Conservation (phyloP, 2,888 invertebrate genomes). For the Sinodicranocentrus sp. region DNA sequence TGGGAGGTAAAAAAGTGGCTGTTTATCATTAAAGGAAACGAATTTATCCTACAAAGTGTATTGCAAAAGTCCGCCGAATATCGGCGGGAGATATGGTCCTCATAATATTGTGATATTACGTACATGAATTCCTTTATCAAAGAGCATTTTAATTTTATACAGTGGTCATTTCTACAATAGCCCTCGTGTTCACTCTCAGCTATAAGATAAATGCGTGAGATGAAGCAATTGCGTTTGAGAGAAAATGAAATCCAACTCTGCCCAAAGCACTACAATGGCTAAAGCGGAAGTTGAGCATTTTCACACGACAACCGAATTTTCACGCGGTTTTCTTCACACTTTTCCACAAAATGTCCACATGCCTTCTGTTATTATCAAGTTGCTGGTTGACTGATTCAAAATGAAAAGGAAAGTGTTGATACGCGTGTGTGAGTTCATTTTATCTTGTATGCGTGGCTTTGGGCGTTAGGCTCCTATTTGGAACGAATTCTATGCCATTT, state of each 20-base stretch:
- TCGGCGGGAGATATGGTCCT: no score
- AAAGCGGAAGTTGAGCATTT: slow-evolving; percentile 25
- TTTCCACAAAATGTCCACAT: neutral
- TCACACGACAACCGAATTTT: slow-evolving; percentile 38
- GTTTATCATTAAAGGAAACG: slow-evolving; percentile 15
- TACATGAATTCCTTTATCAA: neutral
- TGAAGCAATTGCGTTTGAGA: neutral
- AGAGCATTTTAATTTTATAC: neutral
- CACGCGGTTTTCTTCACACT: slow-evolving; percentile 14
- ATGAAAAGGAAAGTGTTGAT: slow-evolving; percentile 37
- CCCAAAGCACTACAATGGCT: slow-evolving; percentile 4
- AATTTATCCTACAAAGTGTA: neutral
- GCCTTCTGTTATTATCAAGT: neutral
- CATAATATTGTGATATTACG: neutral
- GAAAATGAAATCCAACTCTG: neutral
- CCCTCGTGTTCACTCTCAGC: no score
- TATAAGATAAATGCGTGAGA: neutral
- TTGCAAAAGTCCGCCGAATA: no score
- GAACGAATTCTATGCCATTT: neutral
- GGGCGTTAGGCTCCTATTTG: neutral
- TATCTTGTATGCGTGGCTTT: neutral
- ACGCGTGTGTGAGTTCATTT: slow-evolving; percentile 3
- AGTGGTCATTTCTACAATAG: no score
- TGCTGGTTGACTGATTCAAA: slow-evolving; percentile 13
- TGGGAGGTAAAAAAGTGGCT: neutral